Evolutionary conservation across 2,888 invertebrate genomes (phyloP).

Genomic region (Pasiphila rectangulata): DNA sequence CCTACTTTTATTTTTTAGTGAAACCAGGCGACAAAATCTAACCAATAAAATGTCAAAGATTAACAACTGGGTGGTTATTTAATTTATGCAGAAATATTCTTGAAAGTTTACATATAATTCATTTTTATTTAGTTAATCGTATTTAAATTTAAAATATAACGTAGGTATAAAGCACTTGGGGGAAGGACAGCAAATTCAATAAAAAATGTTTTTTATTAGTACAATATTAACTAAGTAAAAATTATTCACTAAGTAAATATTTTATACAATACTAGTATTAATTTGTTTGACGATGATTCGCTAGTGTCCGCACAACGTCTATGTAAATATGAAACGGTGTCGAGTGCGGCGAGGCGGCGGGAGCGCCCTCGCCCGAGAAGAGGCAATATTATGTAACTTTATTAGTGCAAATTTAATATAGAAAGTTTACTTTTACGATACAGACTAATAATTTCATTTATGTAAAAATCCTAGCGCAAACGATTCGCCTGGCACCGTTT

Average conservation of each 20-base stretch:
- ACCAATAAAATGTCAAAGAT: conserved; percentile 64
- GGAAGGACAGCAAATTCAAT: conserved; percentile 82
- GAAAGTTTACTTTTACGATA: conserved; percentile 76
- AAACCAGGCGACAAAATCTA: conserved; percentile 71
- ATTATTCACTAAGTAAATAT: conserved; percentile 80
- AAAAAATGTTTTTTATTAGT: conserved; percentile 79
- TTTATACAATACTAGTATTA: conserved; percentile 79
- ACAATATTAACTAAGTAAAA: conserved; percentile 80
- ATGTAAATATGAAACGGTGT: conserved; percentile 63
- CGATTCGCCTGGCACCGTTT: conserved; percentile 78
- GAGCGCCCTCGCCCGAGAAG: conserved; percentile 73
- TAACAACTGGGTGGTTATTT: conserved; percentile 73
- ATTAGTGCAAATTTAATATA: conserved; percentile 77
- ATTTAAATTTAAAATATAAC: conserved; percentile 77
- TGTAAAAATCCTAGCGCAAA: conserved; percentile 80
- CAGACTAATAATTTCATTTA: conserved; percentile 77
- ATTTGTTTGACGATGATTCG: conserved; percentile 75
- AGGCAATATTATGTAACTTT: conserved; percentile 68
- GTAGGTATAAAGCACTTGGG: conserved; percentile 82
- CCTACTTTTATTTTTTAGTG: conserved; percentile 31
- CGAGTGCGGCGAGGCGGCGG: conserved; percentile 39
- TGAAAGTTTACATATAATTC: conserved; percentile 77
- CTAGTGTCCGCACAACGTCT: conserved; percentile 74
- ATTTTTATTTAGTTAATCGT: conserved; percentile 76
- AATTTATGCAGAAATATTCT: conserved; percentile 69